Evolutionary conservation across 2,888 invertebrate species (phyloP), one percentile per base, ranked within the genome.

Genomic region (Dicyrtoma fusca): DNA sequence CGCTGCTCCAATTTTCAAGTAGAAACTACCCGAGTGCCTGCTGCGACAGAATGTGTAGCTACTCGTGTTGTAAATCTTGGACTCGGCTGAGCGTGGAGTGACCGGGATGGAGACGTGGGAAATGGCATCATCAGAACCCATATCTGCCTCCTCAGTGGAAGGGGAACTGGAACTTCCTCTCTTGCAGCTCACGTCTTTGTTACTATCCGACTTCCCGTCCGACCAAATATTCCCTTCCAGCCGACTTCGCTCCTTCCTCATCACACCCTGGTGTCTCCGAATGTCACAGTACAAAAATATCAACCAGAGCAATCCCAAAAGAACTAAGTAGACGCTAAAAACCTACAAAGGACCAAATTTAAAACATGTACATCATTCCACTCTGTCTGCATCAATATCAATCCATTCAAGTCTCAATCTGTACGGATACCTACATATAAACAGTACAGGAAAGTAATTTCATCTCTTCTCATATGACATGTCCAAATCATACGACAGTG

Each of bases 11-110:
- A 90, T 83, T 85, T 91, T 91, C 21, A 91, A 85, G 82, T 89
- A 91, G 82, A 91, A 89, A 81, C 90, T 90, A 42, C 89, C 90
- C 19, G 89, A 88, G 83, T 91, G 90, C 76, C 90, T 84, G 69
- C 90, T 90, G 55, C 87, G 87, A 79, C 87, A 88, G 82, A 90
- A 89, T 82, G 82, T 81, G 74, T 83, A 83, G 61, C 77, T 76
- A 51, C 75, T 76, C 25, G 76, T 77, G 73, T 73, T 80, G 79
- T 75, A 77, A 59, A 70, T 68, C 75, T 77, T 76, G 70, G 75
- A 73, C 55, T 73, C 72, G 74, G 71, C 69, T 34, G 71, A 73
- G 65, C 76, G 76, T 55, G 77, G 75, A 63, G 75, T 72, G 49
- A 77, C 77, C 44, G 80, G 77, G 68, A 79, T 74, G 42, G 79